phyloP scores from a whole-genome alignment of 2,113 vertebrate species.

The Odocoileus virginianus region DNA sequence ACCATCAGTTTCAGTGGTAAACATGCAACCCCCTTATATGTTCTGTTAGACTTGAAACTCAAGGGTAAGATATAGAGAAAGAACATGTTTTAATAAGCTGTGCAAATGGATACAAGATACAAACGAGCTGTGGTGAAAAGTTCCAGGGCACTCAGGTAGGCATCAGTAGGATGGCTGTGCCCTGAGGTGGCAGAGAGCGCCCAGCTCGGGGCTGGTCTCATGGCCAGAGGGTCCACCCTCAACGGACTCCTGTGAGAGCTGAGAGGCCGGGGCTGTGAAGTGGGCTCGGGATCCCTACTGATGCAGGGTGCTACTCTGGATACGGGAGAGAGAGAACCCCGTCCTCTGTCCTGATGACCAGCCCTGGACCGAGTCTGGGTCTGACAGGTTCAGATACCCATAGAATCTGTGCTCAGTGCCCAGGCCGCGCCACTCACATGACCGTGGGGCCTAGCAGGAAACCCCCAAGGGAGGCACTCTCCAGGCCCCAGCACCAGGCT shows the following conservation, averaged over 20 bases:
- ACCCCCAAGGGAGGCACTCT: too few species aligned
- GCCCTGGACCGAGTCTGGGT: not conserved
- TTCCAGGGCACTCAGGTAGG: not conserved
- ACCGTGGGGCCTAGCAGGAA: not conserved
- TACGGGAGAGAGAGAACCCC: not conserved
- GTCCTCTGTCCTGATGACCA: not conserved
- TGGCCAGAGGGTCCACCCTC: not conserved
- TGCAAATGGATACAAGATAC: not conserved
- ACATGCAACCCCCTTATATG: not conserved
- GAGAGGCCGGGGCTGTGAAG: not conserved
- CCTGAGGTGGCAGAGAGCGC: not conserved
- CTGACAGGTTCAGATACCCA: not conserved
- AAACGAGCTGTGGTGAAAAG: not conserved
- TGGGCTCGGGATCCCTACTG: not conserved
- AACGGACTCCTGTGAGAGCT: not conserved
- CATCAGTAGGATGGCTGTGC: not conserved
- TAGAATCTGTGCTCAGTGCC: not conserved
- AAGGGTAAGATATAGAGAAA: not conserved
- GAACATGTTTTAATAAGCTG: not conserved
- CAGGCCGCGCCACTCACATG: not conserved
- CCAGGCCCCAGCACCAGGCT: fast-evolving
- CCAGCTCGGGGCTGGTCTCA: not conserved
- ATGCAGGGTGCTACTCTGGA: fast-evolving
- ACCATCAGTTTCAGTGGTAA: not conserved
- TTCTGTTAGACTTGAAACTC: not conserved